phyloP scores from a whole-genome alignment of 1,140 invertebrate genomes.

The Bombus confusus region DNA sequence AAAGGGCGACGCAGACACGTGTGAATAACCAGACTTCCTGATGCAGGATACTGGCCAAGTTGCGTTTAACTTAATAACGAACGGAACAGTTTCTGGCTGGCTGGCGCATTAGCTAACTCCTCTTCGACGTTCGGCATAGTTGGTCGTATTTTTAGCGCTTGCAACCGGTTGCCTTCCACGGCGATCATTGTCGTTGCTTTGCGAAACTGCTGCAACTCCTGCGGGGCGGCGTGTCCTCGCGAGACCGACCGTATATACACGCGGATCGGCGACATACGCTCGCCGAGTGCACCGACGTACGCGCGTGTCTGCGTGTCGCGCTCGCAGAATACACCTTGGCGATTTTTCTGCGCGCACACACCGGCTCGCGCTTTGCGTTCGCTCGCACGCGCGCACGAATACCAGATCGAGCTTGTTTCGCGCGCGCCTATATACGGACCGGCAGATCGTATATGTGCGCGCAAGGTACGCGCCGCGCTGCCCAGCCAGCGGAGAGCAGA shows the following conservation, averaged over 20 bases:
- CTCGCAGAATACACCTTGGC: slow-evolving; percentile 9
- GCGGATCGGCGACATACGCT: slow-evolving; percentile 8
- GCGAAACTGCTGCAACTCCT: slow-evolving; percentile 75
- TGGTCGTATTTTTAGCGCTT: slow-evolving; percentile 78
- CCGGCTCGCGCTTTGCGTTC: background rate
- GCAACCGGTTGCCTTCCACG: slow-evolving; percentile 79
- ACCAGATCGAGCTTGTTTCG: background rate
- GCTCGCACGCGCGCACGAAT: background rate
- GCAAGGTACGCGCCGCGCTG: slow-evolving; percentile 3
- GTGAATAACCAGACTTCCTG: background rate
- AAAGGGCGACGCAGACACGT: background rate
- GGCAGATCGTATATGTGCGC: background rate
- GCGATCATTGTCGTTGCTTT: slow-evolving; percentile 82
- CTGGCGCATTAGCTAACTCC: slow-evolving; percentile 73
- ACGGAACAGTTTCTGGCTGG: slow-evolving; percentile 72
- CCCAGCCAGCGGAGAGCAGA: slow-evolving; percentile 7
- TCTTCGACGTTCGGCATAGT: slow-evolving; percentile 71
- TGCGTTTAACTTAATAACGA: slow-evolving; percentile 43
- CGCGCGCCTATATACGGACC: slow-evolving; percentile 12
- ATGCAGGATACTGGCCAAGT: background rate
- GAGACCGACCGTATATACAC: background rate
- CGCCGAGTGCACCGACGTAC: background rate
- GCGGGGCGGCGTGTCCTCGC: slow-evolving; percentile 55
- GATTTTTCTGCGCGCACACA: background rate
- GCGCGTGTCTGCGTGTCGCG: background rate